Evolutionary conservation across 2,797 vertebrate genomes (phyloP).

Genomic region (Rhincodon typus): DNA sequence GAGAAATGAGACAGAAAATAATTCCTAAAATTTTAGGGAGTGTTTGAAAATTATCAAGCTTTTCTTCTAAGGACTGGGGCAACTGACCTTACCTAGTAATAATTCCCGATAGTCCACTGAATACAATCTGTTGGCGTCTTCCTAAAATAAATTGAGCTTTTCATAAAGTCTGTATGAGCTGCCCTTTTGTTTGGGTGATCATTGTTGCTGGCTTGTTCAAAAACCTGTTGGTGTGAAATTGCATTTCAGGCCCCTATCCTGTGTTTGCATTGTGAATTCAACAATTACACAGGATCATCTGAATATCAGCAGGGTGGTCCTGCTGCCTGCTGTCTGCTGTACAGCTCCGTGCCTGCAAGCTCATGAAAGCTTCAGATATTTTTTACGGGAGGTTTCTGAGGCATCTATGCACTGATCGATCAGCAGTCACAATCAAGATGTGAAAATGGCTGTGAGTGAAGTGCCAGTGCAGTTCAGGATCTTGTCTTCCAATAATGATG

Average conservation of each 20-base stretch:
- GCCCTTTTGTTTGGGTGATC: neutral
- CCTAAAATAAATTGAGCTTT: neutral
- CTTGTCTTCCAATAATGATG: neutral
- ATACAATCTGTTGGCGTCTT: neutral
- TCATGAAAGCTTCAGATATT: neutral
- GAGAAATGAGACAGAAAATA: neutral
- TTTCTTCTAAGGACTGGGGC: neutral
- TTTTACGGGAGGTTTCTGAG: neutral
- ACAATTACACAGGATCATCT: neutral
- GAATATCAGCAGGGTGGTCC: neutral
- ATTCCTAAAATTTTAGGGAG: neutral
- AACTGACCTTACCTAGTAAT: neutral
- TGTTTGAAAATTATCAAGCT: neutral
- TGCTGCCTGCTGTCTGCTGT: neutral
- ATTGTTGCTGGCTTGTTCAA: neutral
- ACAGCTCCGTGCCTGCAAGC: neutral
- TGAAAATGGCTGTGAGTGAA: neutral
- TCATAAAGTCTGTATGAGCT: neutral
- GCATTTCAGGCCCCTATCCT: too few species aligned
- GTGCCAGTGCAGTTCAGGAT: neutral
- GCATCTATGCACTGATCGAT: neutral
- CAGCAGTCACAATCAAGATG: neutral
- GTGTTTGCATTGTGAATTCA: neutral
- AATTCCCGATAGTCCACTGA: neutral
- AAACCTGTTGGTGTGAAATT: neutral